Base-by-base conservation (phyloP, 1,140 invertebrate genomes). In the Nixonia krombeini region DNA sequence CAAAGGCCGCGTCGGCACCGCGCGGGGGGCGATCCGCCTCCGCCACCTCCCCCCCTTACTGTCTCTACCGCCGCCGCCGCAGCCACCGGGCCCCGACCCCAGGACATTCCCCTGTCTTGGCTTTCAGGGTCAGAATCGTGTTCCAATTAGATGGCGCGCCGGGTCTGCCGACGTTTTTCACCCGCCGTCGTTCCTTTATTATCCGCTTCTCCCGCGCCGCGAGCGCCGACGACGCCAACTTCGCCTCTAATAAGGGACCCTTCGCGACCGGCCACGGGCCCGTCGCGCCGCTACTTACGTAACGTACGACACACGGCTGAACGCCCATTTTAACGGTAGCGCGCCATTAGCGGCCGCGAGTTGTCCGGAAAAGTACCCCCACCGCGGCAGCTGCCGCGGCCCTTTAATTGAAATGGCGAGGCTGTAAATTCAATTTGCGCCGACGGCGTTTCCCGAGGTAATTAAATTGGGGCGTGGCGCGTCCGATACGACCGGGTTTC, bases 61-160 rank as follows among this genome's bases (percentile, higher is more conserved):
- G 13, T 13, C 2, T 46, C 10, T 25, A 33, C 42, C 15, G 7
- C 21, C 29, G 1, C 2, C 8, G 1, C 8, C 49, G 10, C 21
- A 13, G 8, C 25, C 8, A n/a, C 18, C 28, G 13, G 25, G 4
- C 15, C 37, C 12, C 41, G 53, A 56, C 58, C 66, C 65, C 45
- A 55, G 68, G 74, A 74, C 81, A 74, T 78, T 76, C 64, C 62
- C 58, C 51, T 80, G 75, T 77, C 73, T 78, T 78, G 76, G 74
- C 69, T 77, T 82, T 80, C 73, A 70, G 80, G 82, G 81, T 82
- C 81, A 81, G 74, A 82, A 78, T 84, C 82, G 81, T 84, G 81
- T 81, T 81, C 81, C 81, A 83, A 83, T 83, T 83, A 84, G 72
- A 77, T 72, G 75, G 51, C 58, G 63, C 41, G 62, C 41, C 41